Evolutionary conservation across 2,113 vertebrate species (phyloP), one percentile per base, ranked within the genome.

Genomic region (Catharus bicknelli): DNA sequence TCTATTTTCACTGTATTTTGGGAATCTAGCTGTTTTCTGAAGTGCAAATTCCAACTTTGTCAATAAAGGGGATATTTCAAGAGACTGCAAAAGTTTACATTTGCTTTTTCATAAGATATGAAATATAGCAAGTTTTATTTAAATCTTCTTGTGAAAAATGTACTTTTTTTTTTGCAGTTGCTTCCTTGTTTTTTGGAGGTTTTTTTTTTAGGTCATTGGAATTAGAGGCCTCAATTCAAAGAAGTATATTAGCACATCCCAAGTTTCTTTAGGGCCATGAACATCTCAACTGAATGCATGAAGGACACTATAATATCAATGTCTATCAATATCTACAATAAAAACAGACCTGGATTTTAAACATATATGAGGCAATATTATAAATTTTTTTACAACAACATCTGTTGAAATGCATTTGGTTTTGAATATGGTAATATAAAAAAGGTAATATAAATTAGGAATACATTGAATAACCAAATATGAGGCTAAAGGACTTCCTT

Each of bases 151-250:
- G 30, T 57, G n/a, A 53, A 81, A 74, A n/a, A 9, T 48, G 11
- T 29, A 40, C 0, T 16, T 16, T 34, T 43, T 47, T 55, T 58
- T 59, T 78, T 36, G 5, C 7, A 61, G 5, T 57, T 70, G 3
- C 16, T 91, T 82, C 13, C 29, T 78, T 43, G 13, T 50, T 63
- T 40, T 45, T 64, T 75, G 21, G 59, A 25, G 8, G 16, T 2
- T 2, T 0, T 10, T 10, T 0, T 10, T 87, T 55, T 51, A 62
- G 5, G 47, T 82, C 8, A n/a, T 15, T 72, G 38, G 29, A 87
- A 67, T 14, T 34, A 25, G 18, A 81, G 19, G 18, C 23, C 18
- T 78, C 64, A 47, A 9, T 47, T 79, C 32, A 79, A 40, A 0
- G 2, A 75, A 22, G 10, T 45, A n/a, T 58, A 81, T 67, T 68